Evolutionary conservation across 2,888 invertebrate genomes (phyloP).

Genomic region (Leucoma salicis): DNA sequence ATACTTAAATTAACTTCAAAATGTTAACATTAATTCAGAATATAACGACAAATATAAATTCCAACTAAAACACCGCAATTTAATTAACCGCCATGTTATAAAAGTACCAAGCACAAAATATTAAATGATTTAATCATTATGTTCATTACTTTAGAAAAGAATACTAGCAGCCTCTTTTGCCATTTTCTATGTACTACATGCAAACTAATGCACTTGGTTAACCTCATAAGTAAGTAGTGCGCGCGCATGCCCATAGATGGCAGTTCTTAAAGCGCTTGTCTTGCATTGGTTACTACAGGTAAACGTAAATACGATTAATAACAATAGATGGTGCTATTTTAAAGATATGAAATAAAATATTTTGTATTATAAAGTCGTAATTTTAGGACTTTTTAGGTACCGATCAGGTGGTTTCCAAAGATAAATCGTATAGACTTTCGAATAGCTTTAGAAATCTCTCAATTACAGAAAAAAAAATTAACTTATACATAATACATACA

Average conservation of each 20-base stretch:
- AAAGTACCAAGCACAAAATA: slow-evolving; percentile 11
- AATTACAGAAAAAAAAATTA: too few relatives aligned
- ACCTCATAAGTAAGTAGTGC: slow-evolving; percentile 45
- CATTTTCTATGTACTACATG: slow-evolving; percentile 28
- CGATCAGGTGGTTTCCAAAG: too few relatives aligned
- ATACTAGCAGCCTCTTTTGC: slow-evolving; percentile 45
- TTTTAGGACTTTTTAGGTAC: too few relatives aligned
- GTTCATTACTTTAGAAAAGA: slow-evolving; percentile 4
- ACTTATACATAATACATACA: too few relatives aligned
- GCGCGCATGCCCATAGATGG: slow-evolving; percentile 65
- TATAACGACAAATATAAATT: slow-evolving; percentile 2
- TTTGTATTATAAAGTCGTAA: too few relatives aligned
- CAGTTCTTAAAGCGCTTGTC: slow-evolving; percentile 53
- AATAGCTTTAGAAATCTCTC: too few relatives aligned
- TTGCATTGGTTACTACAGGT: slow-evolving; percentile 18
- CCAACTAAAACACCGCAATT: slow-evolving; percentile 1
- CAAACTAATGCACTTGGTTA: slow-evolving; percentile 19
- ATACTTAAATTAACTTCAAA: too few relatives aligned
- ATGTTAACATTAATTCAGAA: slow-evolving; percentile 7
- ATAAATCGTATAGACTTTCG: too few relatives aligned
- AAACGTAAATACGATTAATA: slow-evolving; percentile 39
- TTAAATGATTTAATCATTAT: background rate
- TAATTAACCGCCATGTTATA: slow-evolving; percentile 3
- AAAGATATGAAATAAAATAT: background rate
- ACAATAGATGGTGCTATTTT: slow-evolving; percentile 63